Evolutionary conservation across 2,888 invertebrate genomes (phyloP).

Genomic region (Sussaba pulchella): DNA sequence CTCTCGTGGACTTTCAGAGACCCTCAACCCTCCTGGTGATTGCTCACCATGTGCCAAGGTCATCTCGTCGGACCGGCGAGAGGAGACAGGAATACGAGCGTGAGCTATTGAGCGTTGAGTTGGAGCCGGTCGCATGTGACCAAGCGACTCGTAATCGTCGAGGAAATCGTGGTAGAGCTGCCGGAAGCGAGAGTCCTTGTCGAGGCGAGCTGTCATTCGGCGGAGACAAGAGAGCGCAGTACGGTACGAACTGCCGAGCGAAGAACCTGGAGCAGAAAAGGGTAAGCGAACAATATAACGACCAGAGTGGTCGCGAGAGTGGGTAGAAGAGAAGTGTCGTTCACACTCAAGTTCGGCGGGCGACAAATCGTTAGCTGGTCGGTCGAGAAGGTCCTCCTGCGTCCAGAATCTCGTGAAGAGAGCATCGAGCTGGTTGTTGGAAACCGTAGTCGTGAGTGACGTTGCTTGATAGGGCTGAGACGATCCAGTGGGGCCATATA

Average conservation of each 20-base stretch:
- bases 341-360: constrained; percentile 51
- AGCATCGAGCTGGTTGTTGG: constrained; percentile 28
- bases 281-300: constrained; percentile 34
- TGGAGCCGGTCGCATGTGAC: constrained; percentile 8
- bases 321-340: constrained; percentile 17
- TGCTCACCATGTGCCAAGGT: neutral
- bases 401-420: constrained; percentile 42
- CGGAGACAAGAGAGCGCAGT: constrained; percentile 21
- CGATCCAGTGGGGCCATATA: constrained; percentile 18
- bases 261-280: neutral
- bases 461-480: neutral
- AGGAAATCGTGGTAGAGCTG: constrained; percentile 29
- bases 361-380: neutral
- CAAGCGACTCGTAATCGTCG: constrained; percentile 29
- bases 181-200: neutral
- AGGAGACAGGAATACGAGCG: neutral
- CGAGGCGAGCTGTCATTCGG: constrained; percentile 24
- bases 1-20: neutral
- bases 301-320: constrained; percentile 10
- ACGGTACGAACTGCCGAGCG: neutral
- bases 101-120: neutral
- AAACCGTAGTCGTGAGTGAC: constrained; percentile 1
- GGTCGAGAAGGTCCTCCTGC: constrained; percentile 22
- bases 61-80: neutral
- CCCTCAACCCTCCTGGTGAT: constrained; percentile 9